A percentile compares a stretch with the other conserved stretches of the same genome.
Conservation (phyloP, 2,888 invertebrate genomes). For the Prosopocoilus inquinatus region DNA sequence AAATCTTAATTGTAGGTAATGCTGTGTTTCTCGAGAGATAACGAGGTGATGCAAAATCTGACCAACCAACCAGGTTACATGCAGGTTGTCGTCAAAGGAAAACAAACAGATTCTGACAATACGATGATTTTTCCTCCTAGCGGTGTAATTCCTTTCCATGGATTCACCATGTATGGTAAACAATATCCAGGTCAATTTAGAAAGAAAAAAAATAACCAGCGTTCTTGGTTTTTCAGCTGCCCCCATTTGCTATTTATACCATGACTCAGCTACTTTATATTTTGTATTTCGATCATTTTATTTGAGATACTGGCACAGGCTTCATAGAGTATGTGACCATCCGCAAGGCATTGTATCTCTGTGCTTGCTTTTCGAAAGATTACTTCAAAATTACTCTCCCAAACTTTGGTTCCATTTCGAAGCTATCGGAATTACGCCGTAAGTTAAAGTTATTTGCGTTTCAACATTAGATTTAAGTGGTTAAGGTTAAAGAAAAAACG, state of each 20-base stretch:
- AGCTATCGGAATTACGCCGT: conserved; percentile 88
- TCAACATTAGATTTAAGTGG: too few relatives aligned
- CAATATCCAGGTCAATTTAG: background rate
- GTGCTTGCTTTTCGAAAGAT: conserved; percentile 83
- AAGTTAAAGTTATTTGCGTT: conserved; percentile 59
- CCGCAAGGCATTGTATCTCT: conserved; percentile 90
- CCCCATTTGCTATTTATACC: conserved; percentile 91
- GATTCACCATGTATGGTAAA: conserved; percentile 94
- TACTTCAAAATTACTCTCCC: conserved; percentile 88
- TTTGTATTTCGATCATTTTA: conserved; percentile 91
- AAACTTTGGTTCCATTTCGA: conserved; percentile 89
- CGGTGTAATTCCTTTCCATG: conserved; percentile 94
- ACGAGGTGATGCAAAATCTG: conserved; percentile 72
- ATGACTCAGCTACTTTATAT: conserved; percentile 83
- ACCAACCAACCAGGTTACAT: conserved; percentile 64
- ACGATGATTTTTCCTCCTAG: conserved; percentile 86
- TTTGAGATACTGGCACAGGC: conserved; percentile 84
- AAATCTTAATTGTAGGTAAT: conserved; percentile 59
- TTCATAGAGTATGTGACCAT: conserved; percentile 90
- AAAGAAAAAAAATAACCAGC: background rate
- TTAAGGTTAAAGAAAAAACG: too few relatives aligned
- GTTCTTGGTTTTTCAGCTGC: conserved; percentile 64
- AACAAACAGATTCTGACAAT: conserved; percentile 64
- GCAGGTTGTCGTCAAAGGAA: conserved; percentile 73
- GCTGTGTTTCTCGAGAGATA: conserved; percentile 89